Evolutionary conservation across 2,797 vertebrate species (phyloP), one percentile per base, ranked within the genome.

Genomic region (Danio albolineatus): DNA sequence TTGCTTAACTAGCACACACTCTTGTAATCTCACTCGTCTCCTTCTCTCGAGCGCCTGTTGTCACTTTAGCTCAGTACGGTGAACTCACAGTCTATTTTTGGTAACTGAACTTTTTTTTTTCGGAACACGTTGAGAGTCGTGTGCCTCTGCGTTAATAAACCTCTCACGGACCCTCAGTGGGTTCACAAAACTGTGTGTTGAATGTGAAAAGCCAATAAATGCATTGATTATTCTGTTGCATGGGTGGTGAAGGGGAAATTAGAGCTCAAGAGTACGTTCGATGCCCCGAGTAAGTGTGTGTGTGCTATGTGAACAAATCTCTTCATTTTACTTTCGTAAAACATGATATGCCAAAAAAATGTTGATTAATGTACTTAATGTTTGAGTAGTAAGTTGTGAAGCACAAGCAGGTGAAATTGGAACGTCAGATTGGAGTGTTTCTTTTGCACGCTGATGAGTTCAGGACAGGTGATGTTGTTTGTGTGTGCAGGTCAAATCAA

Each of bases 11-110:
- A 46, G 70, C 80, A 73, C 73, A 62, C 28, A 3, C 76, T 69
- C 60, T 80, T 38, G 71, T 61, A 65, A 48, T 76, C 71, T 59
- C 70, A 51, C 64, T 78, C 69, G 51, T 70, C 67, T 43, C 59
- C 59, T 60, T 79, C 67, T 75, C 44, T 77, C 44, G 6, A 83
- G 73, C 54, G 62, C 79, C 90, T 92, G 89, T 90, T 92, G 92
- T 92, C 91, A 91, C 90, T 88, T 88, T 88, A 91, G 89, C 92
- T 89, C 83, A 39, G 86, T 76, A 84, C 59, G 49, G 80, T 91
- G 88, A 91, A 90, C 88, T 90, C 88, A 84, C 73, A 44, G 80
- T 92, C 92, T 94, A 93, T 92, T 92, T 92, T 93, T 92, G 92
- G 90, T 85, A 61, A 85, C 83, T 84, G 84, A 65, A 59, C 89